These are phyloP conservation scores for Azemiops feae DNA, from an alignment of 2,113 vertebrate species.

Conservation along the genomic window DNA sequence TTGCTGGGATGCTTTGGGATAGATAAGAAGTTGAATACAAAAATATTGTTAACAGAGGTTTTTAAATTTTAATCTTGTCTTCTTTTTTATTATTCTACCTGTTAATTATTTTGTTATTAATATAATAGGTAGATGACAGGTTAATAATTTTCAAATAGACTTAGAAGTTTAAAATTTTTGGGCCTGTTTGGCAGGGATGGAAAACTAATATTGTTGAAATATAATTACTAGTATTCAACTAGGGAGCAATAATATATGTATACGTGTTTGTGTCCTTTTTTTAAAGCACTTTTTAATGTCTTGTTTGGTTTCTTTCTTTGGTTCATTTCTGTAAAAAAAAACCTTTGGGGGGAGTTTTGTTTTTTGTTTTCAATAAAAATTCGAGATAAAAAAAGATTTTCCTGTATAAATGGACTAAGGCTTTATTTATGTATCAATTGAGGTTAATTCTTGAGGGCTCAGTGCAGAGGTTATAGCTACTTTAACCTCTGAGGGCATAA, in stretches of 20 bases:
- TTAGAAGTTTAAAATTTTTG: background rate
- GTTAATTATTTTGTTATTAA: background rate
- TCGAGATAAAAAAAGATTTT: background rate
- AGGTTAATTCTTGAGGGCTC: background rate
- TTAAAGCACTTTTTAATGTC: background rate
- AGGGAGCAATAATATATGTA: background rate
- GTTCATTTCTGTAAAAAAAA: background rate
- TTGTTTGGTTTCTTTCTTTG: too few species aligned
- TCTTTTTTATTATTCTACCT: background rate
- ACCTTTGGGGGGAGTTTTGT: background rate
- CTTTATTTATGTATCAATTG: slow-evolving; percentile 9
- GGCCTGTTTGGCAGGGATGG: background rate
- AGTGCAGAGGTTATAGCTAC: background rate
- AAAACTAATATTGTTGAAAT: background rate
- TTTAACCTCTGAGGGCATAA: background rate
- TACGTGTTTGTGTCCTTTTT: background rate
- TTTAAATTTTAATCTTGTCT: background rate
- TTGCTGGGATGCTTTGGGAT: background rate
- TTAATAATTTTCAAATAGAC: background rate
- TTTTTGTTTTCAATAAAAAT: background rate
- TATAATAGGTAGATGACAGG: background rate
- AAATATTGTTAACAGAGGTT: background rate
- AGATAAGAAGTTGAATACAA: background rate
- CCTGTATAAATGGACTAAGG: background rate
- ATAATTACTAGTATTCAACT: background rate